Evolutionary conservation across 92 coral and sea anemone genomes (phyloP).

Genomic region (Porites divaricata): DNA sequence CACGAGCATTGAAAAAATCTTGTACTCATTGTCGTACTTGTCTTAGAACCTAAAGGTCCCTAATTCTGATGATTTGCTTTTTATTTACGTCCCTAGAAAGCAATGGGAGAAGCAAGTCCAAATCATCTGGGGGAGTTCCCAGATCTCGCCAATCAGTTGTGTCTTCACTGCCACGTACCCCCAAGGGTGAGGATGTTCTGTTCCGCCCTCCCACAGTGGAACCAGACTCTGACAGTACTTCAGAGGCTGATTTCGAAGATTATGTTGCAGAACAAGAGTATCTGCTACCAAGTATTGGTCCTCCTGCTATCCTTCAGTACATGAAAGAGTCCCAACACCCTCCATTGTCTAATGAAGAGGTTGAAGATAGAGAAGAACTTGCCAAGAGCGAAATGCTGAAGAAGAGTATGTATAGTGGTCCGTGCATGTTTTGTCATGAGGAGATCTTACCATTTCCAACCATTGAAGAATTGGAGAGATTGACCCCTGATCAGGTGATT

Average conservation of each 20-base stretch:
- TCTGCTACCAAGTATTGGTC: constrained; percentile 94
- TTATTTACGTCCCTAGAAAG: constrained; percentile 20
- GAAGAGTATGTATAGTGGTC: constrained; percentile 78
- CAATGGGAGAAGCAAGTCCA: constrained; percentile 50
- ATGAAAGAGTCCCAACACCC: constrained; percentile 95
- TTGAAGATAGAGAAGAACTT: constrained; percentile 42
- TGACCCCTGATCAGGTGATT: constrained; percentile 69
- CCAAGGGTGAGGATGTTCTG: constrained; percentile 72
- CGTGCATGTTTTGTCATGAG: constrained; percentile 90
- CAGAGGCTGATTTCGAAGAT: constrained; percentile 73
- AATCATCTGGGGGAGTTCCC: constrained; percentile 40
- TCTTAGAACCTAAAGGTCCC: too few relatives aligned
- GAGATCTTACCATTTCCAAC: constrained; percentile 90
- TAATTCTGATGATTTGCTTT: background rate
- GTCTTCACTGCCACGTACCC: constrained; percentile 71
- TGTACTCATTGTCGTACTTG: too few relatives aligned
- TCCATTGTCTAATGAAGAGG: constrained; percentile 73
- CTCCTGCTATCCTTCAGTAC: constrained; percentile 97
- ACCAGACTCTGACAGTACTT: constrained; percentile 80
- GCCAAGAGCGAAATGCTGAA: constrained; percentile 58
- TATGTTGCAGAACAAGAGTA: constrained; percentile 63
- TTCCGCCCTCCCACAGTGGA: constrained; percentile 92
- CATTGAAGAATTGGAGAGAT: constrained; percentile 69
- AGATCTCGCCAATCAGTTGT: constrained; percentile 68
- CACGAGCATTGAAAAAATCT: too few relatives aligned